Evolutionary conservation across 2,797 vertebrate genomes (phyloP).

Genomic region (Myotis findleyi): DNA sequence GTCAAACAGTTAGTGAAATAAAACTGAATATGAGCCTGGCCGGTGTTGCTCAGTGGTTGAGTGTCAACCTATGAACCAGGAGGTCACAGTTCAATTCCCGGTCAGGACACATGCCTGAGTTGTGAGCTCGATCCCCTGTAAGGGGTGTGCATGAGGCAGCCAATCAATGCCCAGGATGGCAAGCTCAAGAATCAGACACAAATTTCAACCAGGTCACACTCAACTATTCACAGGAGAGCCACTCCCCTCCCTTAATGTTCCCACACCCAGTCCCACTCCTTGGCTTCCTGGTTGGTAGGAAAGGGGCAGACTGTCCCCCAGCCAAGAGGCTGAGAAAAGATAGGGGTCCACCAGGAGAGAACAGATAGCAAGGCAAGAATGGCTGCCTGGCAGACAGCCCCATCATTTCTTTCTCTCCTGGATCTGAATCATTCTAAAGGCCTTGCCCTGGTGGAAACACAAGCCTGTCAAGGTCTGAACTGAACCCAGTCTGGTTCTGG

Average conservation of each 20-base stretch:
- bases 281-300: background rate
- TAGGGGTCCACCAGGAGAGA: background rate
- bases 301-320: background rate
- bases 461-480: background rate
- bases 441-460: background rate
- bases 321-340: background rate
- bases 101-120: no score
- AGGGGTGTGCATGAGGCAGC: no score
- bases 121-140: no score
- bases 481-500: background rate
- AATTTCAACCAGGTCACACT: background rate
- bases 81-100: no score
- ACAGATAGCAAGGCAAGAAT: accelerated
- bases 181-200: background rate
- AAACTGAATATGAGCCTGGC: background rate
- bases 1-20: background rate
- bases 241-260: background rate
- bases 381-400: background rate
- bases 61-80: no score
- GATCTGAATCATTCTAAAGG: background rate
- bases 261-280: background rate
- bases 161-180: no score
- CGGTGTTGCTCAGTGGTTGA: no score
- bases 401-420: background rate
- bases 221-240: background rate